These are phyloP conservation scores for Spea multiplicata DNA, from an alignment of 2,113 vertebrate genomes.

Conservation along the genomic window DNA sequence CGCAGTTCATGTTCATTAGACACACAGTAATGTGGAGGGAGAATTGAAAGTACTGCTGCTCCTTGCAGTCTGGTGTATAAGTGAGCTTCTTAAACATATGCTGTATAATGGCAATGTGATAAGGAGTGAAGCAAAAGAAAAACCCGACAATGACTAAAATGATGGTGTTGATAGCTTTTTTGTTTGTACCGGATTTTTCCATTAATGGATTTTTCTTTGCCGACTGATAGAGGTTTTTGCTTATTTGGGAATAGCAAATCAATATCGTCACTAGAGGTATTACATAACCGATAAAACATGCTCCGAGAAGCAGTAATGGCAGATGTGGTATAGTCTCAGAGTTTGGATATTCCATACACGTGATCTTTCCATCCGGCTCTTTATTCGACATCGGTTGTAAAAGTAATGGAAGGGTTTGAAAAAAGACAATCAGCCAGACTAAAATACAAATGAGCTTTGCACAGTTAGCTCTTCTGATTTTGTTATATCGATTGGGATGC, in stretches of 20 bases:
- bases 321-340: slow-evolving; percentile 77
- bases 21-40: slow-evolving; percentile 87
- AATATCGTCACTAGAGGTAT: slow-evolving; percentile 82
- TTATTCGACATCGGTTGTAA: slow-evolving; percentile 68
- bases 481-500: slow-evolving; percentile 78
- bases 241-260: slow-evolving; percentile 84
- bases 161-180: slow-evolving; percentile 90
- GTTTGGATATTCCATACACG: slow-evolving; percentile 96
- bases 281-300: slow-evolving; percentile 81
- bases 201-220: slow-evolving; percentile 85
- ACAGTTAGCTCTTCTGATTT: slow-evolving; percentile 75
- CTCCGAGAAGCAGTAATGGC: slow-evolving; percentile 81
- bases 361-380: slow-evolving; percentile 64
- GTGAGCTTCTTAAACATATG: slow-evolving; percentile 89
- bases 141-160: slow-evolving; percentile 91
- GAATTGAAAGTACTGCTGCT: slow-evolving; percentile 81
- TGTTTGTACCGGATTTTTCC: slow-evolving; percentile 86
- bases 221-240: slow-evolving; percentile 77
- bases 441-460: slow-evolving; percentile 80
- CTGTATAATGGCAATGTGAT: slow-evolving; percentile 86
- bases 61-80: slow-evolving; percentile 62
- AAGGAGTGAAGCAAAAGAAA: slow-evolving; percentile 87
- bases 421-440: slow-evolving; percentile 85
- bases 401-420: slow-evolving; percentile 85
- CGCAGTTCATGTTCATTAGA: slow-evolving; percentile 95